These are phyloP conservation scores for Ahaetulla prasina DNA, from an alignment of 2,113 vertebrate genomes.

Conservation along the genomic window DNA sequence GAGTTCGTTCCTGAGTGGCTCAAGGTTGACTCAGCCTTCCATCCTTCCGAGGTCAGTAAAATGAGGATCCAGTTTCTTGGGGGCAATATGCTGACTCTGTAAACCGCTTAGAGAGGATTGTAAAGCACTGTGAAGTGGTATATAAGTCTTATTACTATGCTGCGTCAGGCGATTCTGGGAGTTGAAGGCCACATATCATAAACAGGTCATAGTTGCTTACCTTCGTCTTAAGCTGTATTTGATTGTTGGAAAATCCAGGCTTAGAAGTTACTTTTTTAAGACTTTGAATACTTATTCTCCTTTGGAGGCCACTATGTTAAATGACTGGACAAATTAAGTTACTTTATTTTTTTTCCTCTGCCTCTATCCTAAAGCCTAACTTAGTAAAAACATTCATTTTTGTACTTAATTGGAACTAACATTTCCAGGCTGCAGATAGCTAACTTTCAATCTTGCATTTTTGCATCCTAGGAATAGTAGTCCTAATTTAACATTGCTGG, in stretches of 20 bases:
- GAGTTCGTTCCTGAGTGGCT: too few species aligned
- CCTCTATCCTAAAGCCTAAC: not conserved
- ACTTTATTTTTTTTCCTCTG: not conserved
- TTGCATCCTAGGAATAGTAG: not conserved
- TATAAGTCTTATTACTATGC: not conserved
- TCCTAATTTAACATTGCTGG: not conserved
- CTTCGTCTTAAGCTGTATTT: not conserved
- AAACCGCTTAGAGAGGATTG: too few species aligned
- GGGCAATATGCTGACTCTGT: too few species aligned
- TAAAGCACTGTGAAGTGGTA: too few species aligned
- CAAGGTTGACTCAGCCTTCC: too few species aligned
- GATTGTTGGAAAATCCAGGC: not conserved
- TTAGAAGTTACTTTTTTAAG: not conserved
- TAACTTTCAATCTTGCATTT: not conserved
- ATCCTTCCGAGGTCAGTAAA: too few species aligned
- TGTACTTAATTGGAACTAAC: not conserved
- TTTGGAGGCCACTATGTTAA: too few species aligned
- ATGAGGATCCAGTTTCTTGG: too few species aligned
- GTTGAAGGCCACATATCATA: not conserved
- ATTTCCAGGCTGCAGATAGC: not conserved
- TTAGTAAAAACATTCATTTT: not conserved
- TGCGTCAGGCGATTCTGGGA: not conserved
- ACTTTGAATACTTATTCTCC: not conserved
- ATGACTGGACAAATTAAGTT: not conserved
- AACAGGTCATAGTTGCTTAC: not conserved